Evolutionary conservation across 1,140 invertebrate species (phyloP), one percentile per base, ranked within the genome.

Genomic region (Scaptomyza graminum): DNA sequence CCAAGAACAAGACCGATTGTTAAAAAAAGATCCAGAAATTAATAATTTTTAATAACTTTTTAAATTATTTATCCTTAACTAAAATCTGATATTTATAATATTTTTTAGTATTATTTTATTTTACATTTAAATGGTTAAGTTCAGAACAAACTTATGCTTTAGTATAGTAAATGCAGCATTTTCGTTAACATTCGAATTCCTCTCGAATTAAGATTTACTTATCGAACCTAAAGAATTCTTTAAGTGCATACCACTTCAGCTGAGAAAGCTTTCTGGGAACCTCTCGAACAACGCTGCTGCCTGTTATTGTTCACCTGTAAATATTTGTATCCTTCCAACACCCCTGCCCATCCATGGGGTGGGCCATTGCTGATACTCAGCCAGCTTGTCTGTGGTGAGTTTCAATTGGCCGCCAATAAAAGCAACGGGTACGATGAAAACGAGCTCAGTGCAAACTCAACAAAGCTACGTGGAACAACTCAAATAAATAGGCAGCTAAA

Each of bases 401-500:
- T 83, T 67, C 59, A 4, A n/a, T 50, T 50, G 72, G 60, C 72
- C 60, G 83, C 83, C 83, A 83, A 87, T 87, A 88, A 88, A 88
- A 88, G 79, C 68, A 52, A 54, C 52, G 5, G 65, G 15, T 44
- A 34, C 47, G 47, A 62, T 62, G 57, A 62, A 67, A 47, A 54
- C 46, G 15, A 72, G 72, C 84, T 83, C 83, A 88, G 83, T 88
- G 71, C 47, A 54, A 83, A 88, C 73, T 83, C 83, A 88, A 77
- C 76, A 63, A 88, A 88, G 79, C 76, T 71, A 76, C 81, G 79
- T 83, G 76, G 56, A 68, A 83, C 83, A 87, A 67, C 75, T 71
- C 28, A 64, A 60, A 41, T 52, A n/a, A 55, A 74, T 44, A 34
- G 25, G 49, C 57, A 55, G 49, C 52, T 47, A 15, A 60, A 65